Evolutionary conservation across 2,113 vertebrate species (phyloP), one percentile per base, ranked within the genome.

Genomic region (Aepyceros melampus): DNA sequence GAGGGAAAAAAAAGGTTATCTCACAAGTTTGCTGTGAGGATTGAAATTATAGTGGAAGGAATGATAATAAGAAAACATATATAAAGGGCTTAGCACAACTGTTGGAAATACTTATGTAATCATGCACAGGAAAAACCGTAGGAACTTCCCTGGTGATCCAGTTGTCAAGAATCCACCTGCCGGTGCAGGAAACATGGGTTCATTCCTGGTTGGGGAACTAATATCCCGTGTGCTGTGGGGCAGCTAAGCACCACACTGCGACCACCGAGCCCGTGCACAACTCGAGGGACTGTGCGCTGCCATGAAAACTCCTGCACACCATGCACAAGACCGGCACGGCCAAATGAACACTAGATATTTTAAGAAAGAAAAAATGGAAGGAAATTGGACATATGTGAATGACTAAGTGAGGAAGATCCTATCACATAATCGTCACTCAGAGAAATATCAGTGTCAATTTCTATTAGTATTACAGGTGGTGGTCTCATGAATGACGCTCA

Each of bases 241-340:
- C n/a, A 21, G 23, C 19, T 12, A 23, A 40, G n/a, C 19, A 1
- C 5, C 21, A 3, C 67, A 5, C 19, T 6, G n/a, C n/a, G 40
- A 5, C 67, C 6, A 21, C n/a, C 12, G 67, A 71, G n/a, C 9
- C 64, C 17, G 8, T 0, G n/a, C n/a, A 12, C 19, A 40, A 1
- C 67, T 71, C 0, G 19, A 40, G 19, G 36, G 36, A 23, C 19
- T 6, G 62, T 17, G n/a, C 19, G 0, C 10, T 13, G n/a, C n/a
- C 11, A 2, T 2, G 19, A 6, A 6, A n/a, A 12, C 23, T 4
- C 19, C 67, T 13, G n/a, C n/a, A 1, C 0, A 1, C 10, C 19
- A 12, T 5, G 3, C 12, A n/a, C 0, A 1, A 71, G 67, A 3
- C 19, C 64, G 9, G 3, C 15, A 11, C 10, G 5, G 67, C n/a